Base-by-base conservation (phyloP, 2,797 vertebrate genomes). In the Lateolabrax maculatus region DNA sequence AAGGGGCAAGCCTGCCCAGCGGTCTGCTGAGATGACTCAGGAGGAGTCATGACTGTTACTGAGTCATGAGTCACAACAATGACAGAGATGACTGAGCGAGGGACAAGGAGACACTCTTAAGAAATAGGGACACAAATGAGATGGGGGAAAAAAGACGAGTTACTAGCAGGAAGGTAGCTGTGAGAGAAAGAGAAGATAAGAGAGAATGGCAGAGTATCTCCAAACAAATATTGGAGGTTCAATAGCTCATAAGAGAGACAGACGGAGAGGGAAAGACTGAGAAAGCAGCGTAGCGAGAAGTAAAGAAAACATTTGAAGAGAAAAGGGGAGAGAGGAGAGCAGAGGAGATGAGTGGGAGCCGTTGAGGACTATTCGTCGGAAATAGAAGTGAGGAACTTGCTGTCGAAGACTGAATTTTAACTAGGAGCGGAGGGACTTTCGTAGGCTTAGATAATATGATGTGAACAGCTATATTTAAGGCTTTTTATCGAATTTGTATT, bases 201-300 rank as follows among this genome's bases (percentile, higher is more conserved):
- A 88, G 77, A 82, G 82, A 90, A 85, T 80, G 63, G 83, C 27
- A 51, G 62, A 86, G 84, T 80, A 80, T 81, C 80, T 89, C 60
- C 63, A 84, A 81, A 89, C 81, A 91, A 90, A 92, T 89, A 91
- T 84, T 88, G 74, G 73, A 84, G 64, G 84, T 87, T 90, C 63
- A 84, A 87, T 87, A 82, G 75, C 87, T 89, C 84, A 88, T 55
- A 48, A 77, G 85, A 85, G 86, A 90, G 80, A 90, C 63, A 68
- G 77, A 77, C 23, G 58, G 56, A 60, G 79, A 79, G 74, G 52
- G 76, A 72, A 61, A 55, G 66, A 71, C 71, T 31, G 78, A 80
- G 66, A 44, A 71, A 81, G 83, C 55, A 21, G 77, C 25, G n/a
- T 64, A 70, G 75, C 1, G 13, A 80, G 70, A 69, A 73, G 75